Evolutionary conservation across 2,797 vertebrate genomes (phyloP), one percentile per base, ranked within the genome.

Genomic region (Coregonus suidteri): DNA sequence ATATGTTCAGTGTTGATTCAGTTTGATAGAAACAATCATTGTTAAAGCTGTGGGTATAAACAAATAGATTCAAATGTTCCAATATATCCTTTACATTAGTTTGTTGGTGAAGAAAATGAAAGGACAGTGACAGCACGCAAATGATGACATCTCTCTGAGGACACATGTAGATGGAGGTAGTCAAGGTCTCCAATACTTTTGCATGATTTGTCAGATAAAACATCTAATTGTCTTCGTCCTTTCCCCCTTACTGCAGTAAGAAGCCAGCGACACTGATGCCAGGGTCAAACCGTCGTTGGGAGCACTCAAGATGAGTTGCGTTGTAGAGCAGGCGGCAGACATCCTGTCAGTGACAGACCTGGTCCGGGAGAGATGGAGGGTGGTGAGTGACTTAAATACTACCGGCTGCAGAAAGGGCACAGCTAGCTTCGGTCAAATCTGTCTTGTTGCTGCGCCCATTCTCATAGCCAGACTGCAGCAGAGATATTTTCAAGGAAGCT

Each of bases 281-380:
- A 91, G 91, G 84, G 86, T 88, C 83, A 82, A 89, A 85, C 85
- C 85, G 79, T 67, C 81, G 87, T 79, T 90, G 90, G 89, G 83
- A 87, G 87, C 89, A 66, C 83, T 87, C 95, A 95, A 95, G 94
- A 99, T 99, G 98, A 99, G 97, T 91, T 97, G 95, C 90, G 94
- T 96, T 93, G 96, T 88, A 82, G 98, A 99, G 87, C 97, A 98
- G 88, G 93, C 98, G 87, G 93, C 96, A n/a, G 98, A 99, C 94
- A 98, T 99, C 92, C 97, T 99, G 93, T 96, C 94, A 89, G 96
- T 97, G 85, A 95, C 96, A 91, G 95, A 97, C 86, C 80, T 99
- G 89, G 97, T 99, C 85, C 96, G 98, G 91, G 98, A 99, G 93
- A 94, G 98, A 96, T 99, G 98, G 98, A 99, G 97, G 93, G 98